Conservation (phyloP, 2,113 vertebrate species). For the Campylomormyrus numenius region DNA sequence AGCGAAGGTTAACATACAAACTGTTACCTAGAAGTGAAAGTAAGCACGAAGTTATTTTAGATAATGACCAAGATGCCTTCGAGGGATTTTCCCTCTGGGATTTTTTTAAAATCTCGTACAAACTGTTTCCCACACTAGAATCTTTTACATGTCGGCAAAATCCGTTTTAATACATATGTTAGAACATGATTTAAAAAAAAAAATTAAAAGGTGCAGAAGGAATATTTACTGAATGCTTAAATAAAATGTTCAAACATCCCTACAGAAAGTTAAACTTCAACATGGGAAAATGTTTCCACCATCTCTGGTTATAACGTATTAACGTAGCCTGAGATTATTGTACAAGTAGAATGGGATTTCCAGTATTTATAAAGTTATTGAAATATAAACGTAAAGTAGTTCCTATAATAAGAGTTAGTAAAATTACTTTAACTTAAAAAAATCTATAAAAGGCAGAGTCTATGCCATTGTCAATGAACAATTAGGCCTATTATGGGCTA, state of each 20-base stretch:
- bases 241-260: not conserved
- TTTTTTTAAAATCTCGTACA: not conserved
- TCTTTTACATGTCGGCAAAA: not conserved
- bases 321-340: not conserved
- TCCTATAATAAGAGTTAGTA: not conserved
- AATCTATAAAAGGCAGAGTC: not conserved
- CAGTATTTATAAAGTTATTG: not conserved
- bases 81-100: not conserved
- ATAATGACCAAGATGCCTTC: not conserved
- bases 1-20: not conserved
- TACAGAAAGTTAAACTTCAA: not conserved
- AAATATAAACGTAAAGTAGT: not conserved
- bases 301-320: not conserved
- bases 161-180: not conserved
- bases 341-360: not conserved
- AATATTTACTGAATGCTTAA: not conserved
- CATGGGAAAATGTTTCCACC: not conserved
- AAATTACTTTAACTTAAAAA: not conserved
- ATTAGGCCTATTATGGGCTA: not conserved
- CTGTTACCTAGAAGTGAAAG: not conserved
- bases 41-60: not conserved
- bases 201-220: not conserved
- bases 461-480: not conserved
- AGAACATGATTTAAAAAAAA: not conserved
- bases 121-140: not conserved